phyloP scores from a whole-genome alignment of 2,797 vertebrate species.

The Lindbergichthys nudifrons region DNA sequence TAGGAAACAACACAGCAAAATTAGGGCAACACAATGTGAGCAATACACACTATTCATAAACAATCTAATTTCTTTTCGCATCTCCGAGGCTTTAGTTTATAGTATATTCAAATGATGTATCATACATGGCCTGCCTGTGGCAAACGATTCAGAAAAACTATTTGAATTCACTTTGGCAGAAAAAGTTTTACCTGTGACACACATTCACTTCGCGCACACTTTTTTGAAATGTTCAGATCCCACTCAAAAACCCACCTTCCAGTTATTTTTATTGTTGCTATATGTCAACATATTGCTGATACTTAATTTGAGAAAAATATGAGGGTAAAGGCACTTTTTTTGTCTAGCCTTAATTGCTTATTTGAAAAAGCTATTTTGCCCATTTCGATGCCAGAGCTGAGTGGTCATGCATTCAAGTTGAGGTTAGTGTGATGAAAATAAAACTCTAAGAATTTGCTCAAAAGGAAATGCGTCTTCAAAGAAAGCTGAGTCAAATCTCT shows the following conservation, averaged over 20 bases:
- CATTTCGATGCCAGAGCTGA: constrained; percentile 4
- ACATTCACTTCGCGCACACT: not conserved
- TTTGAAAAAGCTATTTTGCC: constrained; percentile 4
- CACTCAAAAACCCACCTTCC: not conserved
- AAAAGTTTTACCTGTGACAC: not conserved
- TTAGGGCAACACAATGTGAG: constrained; percentile 50
- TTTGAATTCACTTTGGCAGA: not conserved
- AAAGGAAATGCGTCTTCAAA: constrained; percentile 13
- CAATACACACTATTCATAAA: constrained; percentile 22
- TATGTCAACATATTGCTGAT: constrained; percentile 2
- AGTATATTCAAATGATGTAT: constrained; percentile 6
- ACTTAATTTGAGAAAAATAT: not conserved
- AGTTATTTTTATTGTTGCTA: constrained; percentile 13
- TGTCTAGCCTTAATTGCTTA: constrained; percentile 10
- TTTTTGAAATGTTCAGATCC: not conserved
- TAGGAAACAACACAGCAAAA: constrained; percentile 61
- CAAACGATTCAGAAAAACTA: not conserved
- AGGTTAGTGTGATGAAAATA: not conserved
- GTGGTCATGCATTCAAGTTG: not conserved
- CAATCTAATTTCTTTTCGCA: constrained; percentile 33
- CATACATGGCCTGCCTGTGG: not conserved
- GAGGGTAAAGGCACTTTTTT: not conserved
- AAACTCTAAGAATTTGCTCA: not conserved
- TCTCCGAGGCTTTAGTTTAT: constrained; percentile 1
- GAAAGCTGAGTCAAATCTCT: constrained; percentile 8